phyloP scores from a whole-genome alignment of 2,888 invertebrate genomes.

The Syrphus vitripennis region DNA sequence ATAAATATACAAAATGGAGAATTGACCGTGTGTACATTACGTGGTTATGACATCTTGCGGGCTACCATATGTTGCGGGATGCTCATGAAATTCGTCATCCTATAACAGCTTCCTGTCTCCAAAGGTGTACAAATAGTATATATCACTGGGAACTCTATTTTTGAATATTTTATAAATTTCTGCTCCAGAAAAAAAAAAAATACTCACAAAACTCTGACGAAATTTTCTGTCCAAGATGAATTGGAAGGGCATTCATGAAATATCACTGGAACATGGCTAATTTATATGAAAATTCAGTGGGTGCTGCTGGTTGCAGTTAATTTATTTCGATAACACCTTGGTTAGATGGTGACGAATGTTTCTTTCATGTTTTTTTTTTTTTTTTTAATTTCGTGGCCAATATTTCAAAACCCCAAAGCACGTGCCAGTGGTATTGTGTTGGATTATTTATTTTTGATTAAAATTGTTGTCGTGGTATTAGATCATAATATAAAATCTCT shows the following conservation, averaged over 20 bases:
- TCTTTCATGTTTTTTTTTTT: conserved; percentile 40
- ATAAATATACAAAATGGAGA: conserved; percentile 32
- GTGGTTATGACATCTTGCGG: conserved; percentile 17
- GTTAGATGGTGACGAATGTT: conserved; percentile 44
- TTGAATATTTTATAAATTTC: conserved; percentile 2
- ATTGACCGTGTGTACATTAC: conserved; percentile 42
- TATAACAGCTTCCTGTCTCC: conserved; percentile 45
- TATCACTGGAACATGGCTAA: conserved; percentile 36
- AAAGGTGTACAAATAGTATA: conserved; percentile 32
- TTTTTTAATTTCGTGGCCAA: conserved; percentile 29
- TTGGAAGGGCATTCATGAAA: conserved; percentile 21
- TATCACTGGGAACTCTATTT: conserved; percentile 24
- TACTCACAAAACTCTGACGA: conserved; percentile 30
- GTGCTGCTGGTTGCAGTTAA: conserved; percentile 26
- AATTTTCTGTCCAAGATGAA: conserved; percentile 36
- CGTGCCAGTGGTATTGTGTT: neutral
- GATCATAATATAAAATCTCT: conserved; percentile 2
- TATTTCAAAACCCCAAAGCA: conserved; percentile 28
- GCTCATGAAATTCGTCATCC: conserved; percentile 47
- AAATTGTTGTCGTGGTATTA: neutral
- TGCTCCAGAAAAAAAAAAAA: conserved; percentile 16
- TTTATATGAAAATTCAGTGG: conserved; percentile 39
- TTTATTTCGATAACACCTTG: conserved; percentile 39
- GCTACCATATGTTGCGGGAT: conserved; percentile 40
- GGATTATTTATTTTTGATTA: neutral